Evolutionary conservation across 2,888 invertebrate genomes (phyloP).

Genomic region (Ephialtes manifestator): DNA sequence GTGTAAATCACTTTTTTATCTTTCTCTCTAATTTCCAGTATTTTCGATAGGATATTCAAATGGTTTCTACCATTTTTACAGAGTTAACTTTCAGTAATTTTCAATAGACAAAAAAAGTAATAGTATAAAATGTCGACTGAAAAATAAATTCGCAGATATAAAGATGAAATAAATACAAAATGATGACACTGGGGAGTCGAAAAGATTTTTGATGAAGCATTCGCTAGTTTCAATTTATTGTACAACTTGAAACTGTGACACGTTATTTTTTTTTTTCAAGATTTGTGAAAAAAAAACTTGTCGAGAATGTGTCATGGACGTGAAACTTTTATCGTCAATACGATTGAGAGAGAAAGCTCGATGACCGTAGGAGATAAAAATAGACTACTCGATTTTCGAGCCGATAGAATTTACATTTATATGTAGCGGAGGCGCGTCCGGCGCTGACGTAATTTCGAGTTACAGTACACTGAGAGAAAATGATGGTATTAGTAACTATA

Average conservation of each 20-base stretch:
- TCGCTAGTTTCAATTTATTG: not conserved
- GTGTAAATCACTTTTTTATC: not conserved
- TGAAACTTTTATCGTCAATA: not conserved
- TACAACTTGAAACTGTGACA: not conserved
- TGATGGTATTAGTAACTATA: no score
- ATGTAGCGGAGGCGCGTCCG: not conserved
- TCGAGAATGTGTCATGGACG: slow-evolving; percentile 3
- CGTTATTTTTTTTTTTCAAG: not conserved
- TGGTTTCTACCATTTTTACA: no score
- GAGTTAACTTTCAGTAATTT: no score
- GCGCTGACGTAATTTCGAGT: slow-evolving; percentile 19
- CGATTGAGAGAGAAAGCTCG: not conserved
- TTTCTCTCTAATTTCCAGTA: no score
- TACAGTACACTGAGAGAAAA: no score
- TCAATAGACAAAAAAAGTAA: no score
- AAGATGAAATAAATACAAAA: not conserved
- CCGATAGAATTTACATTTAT: slow-evolving; percentile 25
- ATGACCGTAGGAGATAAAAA: slow-evolving; percentile 24
- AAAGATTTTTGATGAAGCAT: not conserved
- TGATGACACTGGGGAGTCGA: not conserved
- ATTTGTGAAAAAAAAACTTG: not conserved
- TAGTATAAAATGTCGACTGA: not conserved
- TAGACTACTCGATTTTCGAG: slow-evolving; percentile 23
- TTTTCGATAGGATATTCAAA: no score
- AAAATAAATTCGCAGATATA: not conserved